Conservation (phyloP, 2,113 vertebrate species). For the Bostrychus sinensis region DNA sequence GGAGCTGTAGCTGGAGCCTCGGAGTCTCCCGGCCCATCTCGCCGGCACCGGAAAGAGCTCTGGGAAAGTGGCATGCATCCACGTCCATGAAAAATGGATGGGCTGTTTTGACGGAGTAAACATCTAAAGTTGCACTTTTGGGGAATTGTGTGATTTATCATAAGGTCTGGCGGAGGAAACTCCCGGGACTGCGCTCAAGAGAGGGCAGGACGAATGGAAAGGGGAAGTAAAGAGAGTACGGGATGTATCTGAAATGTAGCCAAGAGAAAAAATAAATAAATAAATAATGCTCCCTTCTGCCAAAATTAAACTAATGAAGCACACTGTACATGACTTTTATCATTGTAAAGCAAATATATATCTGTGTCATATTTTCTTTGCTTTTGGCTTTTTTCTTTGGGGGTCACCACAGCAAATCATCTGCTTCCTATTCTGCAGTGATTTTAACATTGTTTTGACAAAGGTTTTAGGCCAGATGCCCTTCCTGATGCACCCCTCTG, state of each 20-base stretch:
- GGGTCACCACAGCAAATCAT: no score
- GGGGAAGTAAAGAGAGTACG: conserved; percentile 2
- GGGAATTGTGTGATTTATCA: conserved; percentile 56
- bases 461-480: no score
- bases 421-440: no score
- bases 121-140: conserved; percentile 54
- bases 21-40: neutral
- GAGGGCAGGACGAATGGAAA: neutral
- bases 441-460: no score
- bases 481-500: no score
- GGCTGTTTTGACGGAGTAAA: conserved; percentile 49
- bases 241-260: conserved; percentile 9
- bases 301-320: neutral
- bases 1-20: neutral
- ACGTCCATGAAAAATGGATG: conserved; percentile 43
- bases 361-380: no score
- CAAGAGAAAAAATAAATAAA: neutral
- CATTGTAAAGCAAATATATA: neutral
- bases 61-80: conserved; percentile 22
- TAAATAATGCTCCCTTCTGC: neutral
- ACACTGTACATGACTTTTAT: neutral
- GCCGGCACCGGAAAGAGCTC: conserved; percentile 2
- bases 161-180: conserved; percentile 16
- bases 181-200: conserved; percentile 3
- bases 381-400: no score